Percentiles rank a stretch among this genome's conserved stretches.
Conservation (phyloP, 2,888 invertebrate species). For the Lasioglossum leucozonium region DNA sequence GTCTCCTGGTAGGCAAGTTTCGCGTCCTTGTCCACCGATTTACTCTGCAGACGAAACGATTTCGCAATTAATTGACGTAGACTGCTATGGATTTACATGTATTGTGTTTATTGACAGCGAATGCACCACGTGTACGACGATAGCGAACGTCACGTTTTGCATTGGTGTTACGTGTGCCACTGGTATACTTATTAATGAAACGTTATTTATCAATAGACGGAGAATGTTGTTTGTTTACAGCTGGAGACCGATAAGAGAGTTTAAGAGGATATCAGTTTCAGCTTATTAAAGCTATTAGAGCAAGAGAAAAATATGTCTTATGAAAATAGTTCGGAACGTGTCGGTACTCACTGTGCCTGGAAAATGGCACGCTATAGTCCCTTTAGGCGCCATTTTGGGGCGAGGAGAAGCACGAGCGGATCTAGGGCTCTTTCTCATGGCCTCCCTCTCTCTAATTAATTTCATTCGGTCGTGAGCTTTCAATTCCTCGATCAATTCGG, state of each 20-base stretch:
- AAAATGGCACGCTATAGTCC: background rate
- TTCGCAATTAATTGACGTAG: background rate
- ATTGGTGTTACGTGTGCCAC: too few relatives aligned
- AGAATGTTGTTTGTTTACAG: background rate
- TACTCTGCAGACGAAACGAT: conserved; percentile 19
- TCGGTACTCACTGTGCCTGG: conserved; percentile 1
- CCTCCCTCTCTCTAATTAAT: conserved; percentile 67
- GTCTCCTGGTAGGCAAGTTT: conserved; percentile 73
- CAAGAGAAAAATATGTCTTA: too few relatives aligned
- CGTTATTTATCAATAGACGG: background rate
- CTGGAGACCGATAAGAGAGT: too few relatives aligned
- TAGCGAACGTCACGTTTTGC: too few relatives aligned
- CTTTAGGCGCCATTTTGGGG: background rate
- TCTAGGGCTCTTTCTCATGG: conserved; percentile 24
- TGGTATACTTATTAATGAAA: background rate
- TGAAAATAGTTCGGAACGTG: too few relatives aligned
- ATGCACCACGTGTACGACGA: background rate
- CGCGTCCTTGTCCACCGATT: background rate
- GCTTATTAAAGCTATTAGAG: too few relatives aligned
- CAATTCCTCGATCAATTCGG: conserved; percentile 72
- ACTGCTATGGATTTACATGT: background rate
- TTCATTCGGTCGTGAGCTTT: conserved; percentile 72
- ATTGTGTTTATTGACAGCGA: background rate
- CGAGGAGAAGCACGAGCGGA: conserved; percentile 1
- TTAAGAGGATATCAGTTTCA: too few relatives aligned